phyloP scores from a whole-genome alignment of 1,140 invertebrate species.

The Tribolium castaneum region DNA sequence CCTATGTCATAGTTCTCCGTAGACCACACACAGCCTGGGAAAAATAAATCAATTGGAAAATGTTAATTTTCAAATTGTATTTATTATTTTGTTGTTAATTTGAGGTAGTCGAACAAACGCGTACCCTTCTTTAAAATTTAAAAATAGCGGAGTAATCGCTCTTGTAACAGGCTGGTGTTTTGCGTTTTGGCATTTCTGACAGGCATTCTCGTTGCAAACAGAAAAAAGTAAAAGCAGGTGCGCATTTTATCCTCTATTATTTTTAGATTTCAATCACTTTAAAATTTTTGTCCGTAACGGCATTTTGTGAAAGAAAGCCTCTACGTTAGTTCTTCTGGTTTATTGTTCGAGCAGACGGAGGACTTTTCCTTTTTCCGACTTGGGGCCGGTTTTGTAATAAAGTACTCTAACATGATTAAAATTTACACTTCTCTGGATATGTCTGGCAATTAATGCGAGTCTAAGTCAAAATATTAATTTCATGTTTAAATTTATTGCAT shows the following conservation, averaged over 20 bases:
- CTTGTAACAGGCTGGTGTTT: background rate
- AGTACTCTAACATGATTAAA: background rate
- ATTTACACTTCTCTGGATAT: background rate
- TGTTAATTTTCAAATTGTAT: too few species aligned
- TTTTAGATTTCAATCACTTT: background rate
- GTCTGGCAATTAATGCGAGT: background rate
- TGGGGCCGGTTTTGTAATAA: background rate
- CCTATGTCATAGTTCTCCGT: too few species aligned
- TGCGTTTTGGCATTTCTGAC: background rate
- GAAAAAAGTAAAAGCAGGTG: background rate
- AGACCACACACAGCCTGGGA: too few species aligned
- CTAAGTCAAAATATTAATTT: background rate
- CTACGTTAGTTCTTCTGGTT: background rate
- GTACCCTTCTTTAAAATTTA: too few species aligned
- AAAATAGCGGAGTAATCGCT: too few species aligned
- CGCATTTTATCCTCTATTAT: background rate
- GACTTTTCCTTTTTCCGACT: background rate
- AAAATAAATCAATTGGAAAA: too few species aligned
- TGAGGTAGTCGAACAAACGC: background rate
- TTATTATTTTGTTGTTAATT: too few species aligned
- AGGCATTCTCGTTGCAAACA: background rate
- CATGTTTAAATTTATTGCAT: background rate
- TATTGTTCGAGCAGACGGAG: background rate
- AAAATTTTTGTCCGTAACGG: background rate
- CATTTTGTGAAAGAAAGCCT: background rate